A percentile compares a stretch with the other conserved stretches of the same genome.
These are phyloP conservation scores for Charanyca ferruginea DNA, from an alignment of 2,888 invertebrate species.

Conservation along the genomic window DNA sequence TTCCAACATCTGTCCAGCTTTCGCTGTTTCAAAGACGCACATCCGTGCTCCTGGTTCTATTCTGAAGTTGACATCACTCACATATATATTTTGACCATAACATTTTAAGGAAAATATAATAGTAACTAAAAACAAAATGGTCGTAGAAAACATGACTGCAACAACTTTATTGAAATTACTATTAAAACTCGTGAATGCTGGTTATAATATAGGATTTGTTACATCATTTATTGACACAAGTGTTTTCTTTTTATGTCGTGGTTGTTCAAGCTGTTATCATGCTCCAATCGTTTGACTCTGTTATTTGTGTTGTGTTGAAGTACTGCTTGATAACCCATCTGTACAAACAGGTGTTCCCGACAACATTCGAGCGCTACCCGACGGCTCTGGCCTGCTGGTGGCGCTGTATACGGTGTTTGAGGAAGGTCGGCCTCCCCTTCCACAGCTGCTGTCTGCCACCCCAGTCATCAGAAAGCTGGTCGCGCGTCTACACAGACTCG, in stretches of 20 bases:
- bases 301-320: neutral
- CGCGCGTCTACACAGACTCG: conserved; percentile 90
- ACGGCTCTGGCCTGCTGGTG: conserved; percentile 93
- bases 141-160: conserved; percentile 41
- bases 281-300: conserved; percentile 2
- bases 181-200: conserved; percentile 18
- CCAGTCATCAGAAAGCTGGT: conserved; percentile 93
- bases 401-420: conserved; percentile 89
- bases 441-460: conserved; percentile 91
- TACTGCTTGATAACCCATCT: conserved; percentile 24
- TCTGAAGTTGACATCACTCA: conserved; percentile 82
- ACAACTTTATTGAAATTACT: conserved; percentile 5
- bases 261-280: neutral
- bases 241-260: conserved; percentile 34
- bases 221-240: conserved; percentile 61
- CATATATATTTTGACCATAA: conserved; percentile 71
- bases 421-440: conserved; percentile 91
- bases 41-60: conserved; percentile 81
- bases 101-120: conserved; percentile 59
- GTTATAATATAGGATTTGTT: conserved; percentile 10
- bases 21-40: conserved; percentile 82
- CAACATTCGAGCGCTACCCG: conserved; percentile 90
- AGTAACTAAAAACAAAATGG: conserved; percentile 40
- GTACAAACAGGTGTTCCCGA: conserved; percentile 90
- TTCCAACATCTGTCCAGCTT: conserved; percentile 82